phyloP scores from a whole-genome alignment of 1,140 invertebrate species.

The Drosophila athabasca region DNA sequence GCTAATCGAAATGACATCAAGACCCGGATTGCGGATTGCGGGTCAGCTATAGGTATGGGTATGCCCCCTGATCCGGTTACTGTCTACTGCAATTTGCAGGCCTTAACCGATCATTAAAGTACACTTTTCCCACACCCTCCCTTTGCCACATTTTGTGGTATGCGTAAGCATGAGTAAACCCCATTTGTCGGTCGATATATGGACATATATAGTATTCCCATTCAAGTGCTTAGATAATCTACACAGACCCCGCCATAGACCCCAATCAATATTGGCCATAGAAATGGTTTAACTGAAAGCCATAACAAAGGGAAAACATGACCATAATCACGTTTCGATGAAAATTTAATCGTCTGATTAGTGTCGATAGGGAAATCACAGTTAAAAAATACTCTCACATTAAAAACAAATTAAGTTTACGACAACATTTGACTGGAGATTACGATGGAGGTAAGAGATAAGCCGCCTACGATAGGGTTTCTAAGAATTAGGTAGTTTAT shows the following conservation, averaged over 20 bases:
- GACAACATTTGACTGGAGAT: conserved; percentile 30
- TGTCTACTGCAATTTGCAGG: conserved; percentile 3
- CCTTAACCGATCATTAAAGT: conserved; percentile 3
- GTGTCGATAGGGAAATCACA: conserved; percentile 44
- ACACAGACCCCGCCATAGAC: conserved; percentile 23
- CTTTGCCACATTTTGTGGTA: not conserved
- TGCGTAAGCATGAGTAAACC: conserved; percentile 1
- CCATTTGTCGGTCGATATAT: not conserved
- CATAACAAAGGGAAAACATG: conserved; percentile 11
- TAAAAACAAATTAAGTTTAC: conserved; percentile 57
- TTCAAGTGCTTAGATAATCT: conserved; percentile 12
- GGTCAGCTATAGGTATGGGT: too few relatives aligned
- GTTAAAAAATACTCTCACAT: conserved; percentile 43
- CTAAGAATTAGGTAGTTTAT: conserved; percentile 8
- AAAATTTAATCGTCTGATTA: not conserved
- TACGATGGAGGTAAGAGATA: conserved; percentile 42
- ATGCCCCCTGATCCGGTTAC: not conserved
- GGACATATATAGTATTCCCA: not conserved
- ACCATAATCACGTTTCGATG: not conserved
- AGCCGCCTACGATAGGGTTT: conserved; percentile 35
- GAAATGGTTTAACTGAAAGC: conserved; percentile 19
- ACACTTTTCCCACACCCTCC: not conserved
- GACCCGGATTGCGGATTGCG: conserved; percentile 26
- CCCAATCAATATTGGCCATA: conserved; percentile 40
- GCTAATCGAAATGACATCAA: conserved; percentile 34